Base-by-base conservation (phyloP, 2,113 vertebrate genomes). In the Ammospiza caudacuta region DNA sequence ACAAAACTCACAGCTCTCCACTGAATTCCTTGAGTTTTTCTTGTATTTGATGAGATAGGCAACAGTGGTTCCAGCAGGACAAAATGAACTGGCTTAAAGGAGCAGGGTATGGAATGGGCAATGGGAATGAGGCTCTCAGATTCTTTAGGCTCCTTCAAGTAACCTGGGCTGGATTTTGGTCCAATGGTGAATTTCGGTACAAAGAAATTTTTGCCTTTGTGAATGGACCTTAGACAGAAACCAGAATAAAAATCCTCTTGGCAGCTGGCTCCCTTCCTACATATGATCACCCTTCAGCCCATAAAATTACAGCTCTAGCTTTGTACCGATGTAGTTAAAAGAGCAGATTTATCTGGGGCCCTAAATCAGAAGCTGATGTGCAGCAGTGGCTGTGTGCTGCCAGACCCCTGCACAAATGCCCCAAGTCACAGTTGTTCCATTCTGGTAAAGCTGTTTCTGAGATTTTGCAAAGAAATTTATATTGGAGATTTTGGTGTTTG, bases 1-100 rank as follows among this genome's bases (percentile, higher is more conserved):
- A 51, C 91, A 90, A 87, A 94, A 73, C 78, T 54, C 46, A 37
- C 75, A 87, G 66, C n/a, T 73, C 75, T 63, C 64, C 4, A 2
- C 62, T 75, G 74, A 83, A 80, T 90, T 95, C 87, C 83, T 83
- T 74, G 49, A 92, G 88, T 44, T 94, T 94, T 87, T 4, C 7
- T 83, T 83, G 47, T 59, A 68, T 87, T 85, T 83, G 73, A 90
- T 57, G 28, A 78, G 16, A 24, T 68, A 85, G 92, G 52, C 73
- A 94, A 62, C 64, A 64, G 57, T 2, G 7, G 51, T 61, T 58
- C 62, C 41, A 80, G 89, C 61, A 90, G 79, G 79, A 83, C 80
- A 78, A 68, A 77, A 73, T 23, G 5, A 33, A 58, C 61, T 66
- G 57, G 39, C 55, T 83, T 76, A 63, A 74, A 76, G 77, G 54